Evolutionary conservation across 2,888 invertebrate species (phyloP), one percentile per base, ranked within the genome.

Genomic region (Erebia ligea): DNA sequence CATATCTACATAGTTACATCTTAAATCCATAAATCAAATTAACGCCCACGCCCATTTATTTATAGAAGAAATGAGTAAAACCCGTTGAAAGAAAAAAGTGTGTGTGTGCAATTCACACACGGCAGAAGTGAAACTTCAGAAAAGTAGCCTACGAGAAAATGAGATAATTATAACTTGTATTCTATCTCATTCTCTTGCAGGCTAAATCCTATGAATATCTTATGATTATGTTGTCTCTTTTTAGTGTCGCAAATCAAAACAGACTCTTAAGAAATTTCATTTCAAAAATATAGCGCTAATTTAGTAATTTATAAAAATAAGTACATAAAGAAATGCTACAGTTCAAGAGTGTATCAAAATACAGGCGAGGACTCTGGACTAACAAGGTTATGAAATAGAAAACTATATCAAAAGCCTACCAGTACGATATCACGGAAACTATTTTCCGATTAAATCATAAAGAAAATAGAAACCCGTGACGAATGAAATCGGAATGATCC

Each of bases 401-500:
- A 25, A 15, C 3, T 25, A 52, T 17, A 17, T 9, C 34, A 64
- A 64, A 52, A 64, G 4, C 5, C 11, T 25, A 21, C 58, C 48
- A 48, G 34, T 58, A 54, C 45, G 50, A 40, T 48, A 58, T 57
- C 19, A 59, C 50, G 34, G 52, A 52, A 42, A 42, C 42, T 42
- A 52, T 57, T 59, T 64, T 54, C 62, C 21, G 59, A 59, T 45
- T 40, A 56, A 71, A 73, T 54, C 34, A 56, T 61, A 68, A 67
- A 58, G 57, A 68, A 74, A 73, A 69, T 52, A 57, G 68, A 63
- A 68, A 69, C 67, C 73, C 74, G 71, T 74, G 69, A 69, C 76
- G 68, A 76, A 76, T 75, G 68, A 68, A 69, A 74, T 76, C 75
- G 76, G 67, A 73, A 48, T 42, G 75, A 76, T 76, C 68, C 74